These are phyloP conservation scores for Polydesmus complanatus DNA, from an alignment of 2,888 invertebrate genomes.

Conservation along the genomic window DNA sequence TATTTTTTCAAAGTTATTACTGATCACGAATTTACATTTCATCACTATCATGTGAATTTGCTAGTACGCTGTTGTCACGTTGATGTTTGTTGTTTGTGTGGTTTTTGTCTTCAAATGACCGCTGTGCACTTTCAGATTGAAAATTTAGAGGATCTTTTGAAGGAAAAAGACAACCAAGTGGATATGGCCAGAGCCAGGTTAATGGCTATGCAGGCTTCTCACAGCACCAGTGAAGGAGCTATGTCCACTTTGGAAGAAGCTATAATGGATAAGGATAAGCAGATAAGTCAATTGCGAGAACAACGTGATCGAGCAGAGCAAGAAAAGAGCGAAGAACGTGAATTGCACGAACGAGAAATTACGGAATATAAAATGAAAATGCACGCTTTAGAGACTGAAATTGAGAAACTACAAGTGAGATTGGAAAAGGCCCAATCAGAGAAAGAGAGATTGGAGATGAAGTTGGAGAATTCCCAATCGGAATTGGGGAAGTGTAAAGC, in stretches of 20 bases:
- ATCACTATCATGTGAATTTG: too few relatives aligned
- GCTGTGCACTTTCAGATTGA: conserved; percentile 56
- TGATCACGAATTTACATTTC: too few relatives aligned
- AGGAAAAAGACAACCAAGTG: conserved; percentile 96
- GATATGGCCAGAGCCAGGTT: conserved; percentile 77
- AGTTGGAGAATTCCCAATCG: conserved; percentile 80
- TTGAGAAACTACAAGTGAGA: conserved; percentile 45
- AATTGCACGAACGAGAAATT: conserved; percentile 78
- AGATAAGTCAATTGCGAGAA: conserved; percentile 84
- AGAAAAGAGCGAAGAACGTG: conserved; percentile 90
- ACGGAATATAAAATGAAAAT: conserved; percentile 92
- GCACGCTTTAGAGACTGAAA: conserved; percentile 74
- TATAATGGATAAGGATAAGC: conserved; percentile 91
- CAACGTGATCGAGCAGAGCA: conserved; percentile 90
- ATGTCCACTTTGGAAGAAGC: conserved; percentile 86
- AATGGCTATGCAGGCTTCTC: conserved; percentile 87
- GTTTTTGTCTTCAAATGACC: neutral
- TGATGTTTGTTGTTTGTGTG: conserved; percentile 1
- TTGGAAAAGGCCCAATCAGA: conserved; percentile 78
- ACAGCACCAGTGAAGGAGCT: conserved; percentile 80
- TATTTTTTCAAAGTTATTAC: too few relatives aligned
- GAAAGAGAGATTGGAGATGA: conserved; percentile 78
- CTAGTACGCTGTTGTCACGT: neutral
- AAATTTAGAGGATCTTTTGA: conserved; percentile 87
- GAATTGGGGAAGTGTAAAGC: conserved; percentile 89